phyloP scores from a whole-genome alignment of 2,797 vertebrate species.

The Loris lydekkerianus region DNA sequence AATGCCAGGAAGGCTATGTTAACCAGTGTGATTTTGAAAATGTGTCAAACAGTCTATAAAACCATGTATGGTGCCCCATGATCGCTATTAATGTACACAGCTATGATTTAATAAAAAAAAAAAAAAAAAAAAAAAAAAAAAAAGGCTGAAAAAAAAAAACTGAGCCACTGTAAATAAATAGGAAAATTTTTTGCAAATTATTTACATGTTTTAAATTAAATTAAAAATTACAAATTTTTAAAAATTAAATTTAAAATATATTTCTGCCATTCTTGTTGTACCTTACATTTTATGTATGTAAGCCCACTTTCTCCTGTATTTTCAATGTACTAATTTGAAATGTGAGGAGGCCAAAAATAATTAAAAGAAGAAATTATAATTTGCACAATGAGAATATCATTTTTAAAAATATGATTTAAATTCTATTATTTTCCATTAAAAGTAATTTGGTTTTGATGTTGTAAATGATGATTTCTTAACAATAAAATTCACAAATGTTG shows the following conservation, averaged over 20 bases:
- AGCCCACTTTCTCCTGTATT: not conserved
- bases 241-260: conserved; percentile 5
- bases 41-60: too few species aligned
- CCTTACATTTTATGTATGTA: not conserved
- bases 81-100: too few species aligned
- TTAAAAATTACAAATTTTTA: not conserved
- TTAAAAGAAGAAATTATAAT: conserved; percentile 22
- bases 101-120: conserved; percentile 85
- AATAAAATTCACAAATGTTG: not conserved
- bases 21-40: too few species aligned
- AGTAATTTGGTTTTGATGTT: conserved; percentile 35
- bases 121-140: too few species aligned
- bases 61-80: too few species aligned
- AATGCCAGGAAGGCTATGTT: too few species aligned
- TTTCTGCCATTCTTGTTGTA: not conserved
- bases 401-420: not conserved
- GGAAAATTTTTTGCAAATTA: too few species aligned
- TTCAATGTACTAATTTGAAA: conserved; percentile 5
- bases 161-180: not conserved
- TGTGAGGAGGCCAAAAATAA: not conserved
- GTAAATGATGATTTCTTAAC: conserved; percentile 27
- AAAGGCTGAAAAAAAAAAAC: not conserved
- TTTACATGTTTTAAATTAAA: not conserved
- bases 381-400: not conserved
- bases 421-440: conserved; percentile 29